phyloP scores from a whole-genome alignment of 2,113 vertebrate genomes.

The Psophia crepitans region DNA sequence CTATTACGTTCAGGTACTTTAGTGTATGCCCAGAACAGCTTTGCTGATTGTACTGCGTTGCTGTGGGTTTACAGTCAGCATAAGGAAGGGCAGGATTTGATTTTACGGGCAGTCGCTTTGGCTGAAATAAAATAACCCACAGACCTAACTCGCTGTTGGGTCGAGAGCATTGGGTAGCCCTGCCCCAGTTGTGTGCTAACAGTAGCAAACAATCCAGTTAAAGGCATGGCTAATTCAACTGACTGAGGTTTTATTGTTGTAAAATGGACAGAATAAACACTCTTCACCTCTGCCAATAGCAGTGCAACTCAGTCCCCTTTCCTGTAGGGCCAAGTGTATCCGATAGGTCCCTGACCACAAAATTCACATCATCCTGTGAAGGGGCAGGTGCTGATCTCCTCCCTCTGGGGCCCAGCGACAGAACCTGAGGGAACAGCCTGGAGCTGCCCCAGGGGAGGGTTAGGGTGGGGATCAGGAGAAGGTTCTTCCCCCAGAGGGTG shows the following conservation, averaged over 20 bases:
- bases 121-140: neutral
- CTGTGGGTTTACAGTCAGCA: neutral
- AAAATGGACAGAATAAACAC: neutral
- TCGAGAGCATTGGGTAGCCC: neutral
- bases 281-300: neutral
- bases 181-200: neutral
- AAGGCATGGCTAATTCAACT: neutral
- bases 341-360: fast-evolving
- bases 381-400: too few relatives aligned
- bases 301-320: neutral
- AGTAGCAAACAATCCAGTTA: neutral
- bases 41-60: neutral
- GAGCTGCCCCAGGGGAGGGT: too few relatives aligned
- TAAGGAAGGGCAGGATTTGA: neutral
- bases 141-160: fast-evolving
- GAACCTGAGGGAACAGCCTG: too few relatives aligned
- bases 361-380: neutral
- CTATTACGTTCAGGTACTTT: neutral
- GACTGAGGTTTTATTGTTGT: neutral
- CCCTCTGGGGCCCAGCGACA: too few relatives aligned
- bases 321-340: neutral
- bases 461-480: too few relatives aligned
- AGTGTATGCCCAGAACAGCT: neutral
- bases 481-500: too few relatives aligned
- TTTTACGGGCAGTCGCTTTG: neutral